A percentile compares a stretch with the other conserved stretches of the same genome.
These are phyloP conservation scores for Tipula unca DNA, from an alignment of 2,888 invertebrate genomes.

Conservation along the genomic window DNA sequence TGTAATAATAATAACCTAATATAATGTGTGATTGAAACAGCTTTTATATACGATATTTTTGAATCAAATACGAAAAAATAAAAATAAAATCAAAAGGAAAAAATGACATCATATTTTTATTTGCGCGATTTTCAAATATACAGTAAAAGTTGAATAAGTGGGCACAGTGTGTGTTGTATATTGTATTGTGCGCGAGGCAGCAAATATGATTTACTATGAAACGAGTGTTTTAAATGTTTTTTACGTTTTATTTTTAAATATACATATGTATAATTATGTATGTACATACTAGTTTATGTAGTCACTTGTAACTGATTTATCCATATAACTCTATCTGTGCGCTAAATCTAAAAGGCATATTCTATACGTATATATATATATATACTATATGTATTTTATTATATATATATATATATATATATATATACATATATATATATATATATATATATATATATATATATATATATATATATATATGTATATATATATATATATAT, in stretches of 20 bases:
- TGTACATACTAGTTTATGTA: background rate
- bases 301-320: background rate
- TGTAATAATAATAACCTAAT: background rate
- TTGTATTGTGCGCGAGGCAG: background rate
- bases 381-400: no score
- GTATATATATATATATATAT: background rate
- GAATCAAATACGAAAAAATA: background rate
- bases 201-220: background rate
- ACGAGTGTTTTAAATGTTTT: background rate
- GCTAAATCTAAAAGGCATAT: constrained; percentile 3
- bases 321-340: background rate
- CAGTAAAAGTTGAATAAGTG: background rate
- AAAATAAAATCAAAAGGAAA: constrained; percentile 3
- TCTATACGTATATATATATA: background rate
- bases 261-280: background rate
- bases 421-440: no score
- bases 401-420: no score
- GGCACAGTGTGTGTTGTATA: background rate
- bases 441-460: no score
- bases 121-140: background rate
- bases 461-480: background rate
- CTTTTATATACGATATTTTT: background rate
- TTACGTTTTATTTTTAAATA: background rate
- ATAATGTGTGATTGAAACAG: background rate
- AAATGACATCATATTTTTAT: constrained; percentile 2